These are phyloP conservation scores for Leptocoma aspasia DNA, from an alignment of 2,113 vertebrate species.

Conservation along the genomic window DNA sequence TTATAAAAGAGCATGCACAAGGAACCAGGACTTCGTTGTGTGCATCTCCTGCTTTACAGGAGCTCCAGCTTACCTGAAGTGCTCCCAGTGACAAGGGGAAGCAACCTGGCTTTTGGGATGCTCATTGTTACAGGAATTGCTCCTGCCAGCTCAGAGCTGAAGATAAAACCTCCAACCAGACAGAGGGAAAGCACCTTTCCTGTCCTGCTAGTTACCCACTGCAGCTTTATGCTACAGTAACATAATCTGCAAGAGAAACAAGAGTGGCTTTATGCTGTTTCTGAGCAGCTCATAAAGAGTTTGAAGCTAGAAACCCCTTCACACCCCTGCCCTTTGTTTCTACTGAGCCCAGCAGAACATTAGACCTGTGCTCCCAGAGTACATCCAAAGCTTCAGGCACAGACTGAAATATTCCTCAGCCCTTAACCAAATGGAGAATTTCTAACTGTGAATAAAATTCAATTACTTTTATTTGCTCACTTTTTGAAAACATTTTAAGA, in stretches of 20 bases:
- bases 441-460: background rate
- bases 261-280: background rate
- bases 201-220: background rate
- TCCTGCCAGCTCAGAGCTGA: background rate
- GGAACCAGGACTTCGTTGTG: background rate
- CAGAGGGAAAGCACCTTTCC: background rate
- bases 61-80: background rate
- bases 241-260: background rate
- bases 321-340: background rate
- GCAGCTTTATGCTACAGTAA: background rate
- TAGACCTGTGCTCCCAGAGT: fast-evolving
- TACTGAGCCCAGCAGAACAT: background rate
- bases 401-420: background rate
- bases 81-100: background rate
- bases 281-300: background rate
- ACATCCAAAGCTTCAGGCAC: background rate
- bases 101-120: background rate
- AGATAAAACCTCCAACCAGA: background rate
- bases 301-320: background rate
- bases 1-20: background rate
- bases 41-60: background rate
- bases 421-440: background rate
- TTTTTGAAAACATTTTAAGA: background rate
- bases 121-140: background rate
- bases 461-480: background rate